A percentile compares a stretch with the other conserved stretches of the same genome.
phyloP scores from a whole-genome alignment of 2,113 vertebrate genomes.

The Cygnus atratus region DNA sequence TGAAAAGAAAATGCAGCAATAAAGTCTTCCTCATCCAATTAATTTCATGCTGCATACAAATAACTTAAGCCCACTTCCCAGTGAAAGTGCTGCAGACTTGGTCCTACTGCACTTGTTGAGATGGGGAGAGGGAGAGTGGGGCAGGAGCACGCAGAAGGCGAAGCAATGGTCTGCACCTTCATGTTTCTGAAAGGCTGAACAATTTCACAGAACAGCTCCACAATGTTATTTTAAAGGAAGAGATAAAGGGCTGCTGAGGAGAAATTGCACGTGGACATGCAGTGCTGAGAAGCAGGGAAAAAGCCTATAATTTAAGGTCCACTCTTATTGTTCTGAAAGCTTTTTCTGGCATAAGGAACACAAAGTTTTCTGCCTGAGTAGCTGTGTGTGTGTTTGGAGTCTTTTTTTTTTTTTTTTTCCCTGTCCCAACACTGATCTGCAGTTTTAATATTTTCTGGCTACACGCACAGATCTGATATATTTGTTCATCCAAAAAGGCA shows the following conservation, averaged over 20 bases:
- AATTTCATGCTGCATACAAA: background rate
- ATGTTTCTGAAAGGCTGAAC: background rate
- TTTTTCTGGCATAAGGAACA: background rate
- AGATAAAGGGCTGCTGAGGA: background rate
- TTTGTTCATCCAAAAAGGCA: background rate
- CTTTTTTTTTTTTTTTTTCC: background rate
- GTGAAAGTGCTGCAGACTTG: background rate
- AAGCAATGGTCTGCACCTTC: background rate
- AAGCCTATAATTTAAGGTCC: conserved; percentile 60
- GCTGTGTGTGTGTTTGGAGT: background rate
- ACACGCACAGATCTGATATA: background rate
- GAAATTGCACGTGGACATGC: conserved; percentile 23
- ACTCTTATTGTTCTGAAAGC: conserved; percentile 22
- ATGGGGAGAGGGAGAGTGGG: background rate
- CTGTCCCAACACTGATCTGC: background rate
- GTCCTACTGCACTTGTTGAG: background rate
- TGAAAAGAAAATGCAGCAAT: background rate
- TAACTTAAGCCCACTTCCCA: background rate
- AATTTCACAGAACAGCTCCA: conserved; percentile 22
- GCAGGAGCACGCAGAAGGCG: background rate
- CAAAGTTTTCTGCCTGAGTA: background rate
- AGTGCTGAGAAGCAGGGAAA: conserved; percentile 42
- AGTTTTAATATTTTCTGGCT: background rate
- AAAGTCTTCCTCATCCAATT: background rate
- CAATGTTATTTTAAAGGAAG: conserved; percentile 24